Conservation (phyloP, 2,797 vertebrate genomes). For the Scleropages formosus region DNA sequence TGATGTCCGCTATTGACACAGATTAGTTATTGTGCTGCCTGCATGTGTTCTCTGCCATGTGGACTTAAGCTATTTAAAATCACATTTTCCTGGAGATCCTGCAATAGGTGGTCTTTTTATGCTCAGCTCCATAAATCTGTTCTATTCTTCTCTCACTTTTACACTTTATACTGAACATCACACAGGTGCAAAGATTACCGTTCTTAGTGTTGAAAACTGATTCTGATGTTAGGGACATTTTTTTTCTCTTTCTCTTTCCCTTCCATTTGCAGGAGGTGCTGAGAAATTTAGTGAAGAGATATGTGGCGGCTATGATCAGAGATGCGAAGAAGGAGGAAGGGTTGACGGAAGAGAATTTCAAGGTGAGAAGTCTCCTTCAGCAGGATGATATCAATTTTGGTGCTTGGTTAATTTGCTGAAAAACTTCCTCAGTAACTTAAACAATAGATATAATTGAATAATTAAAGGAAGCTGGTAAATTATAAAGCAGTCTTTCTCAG, state of each 20-base stretch:
- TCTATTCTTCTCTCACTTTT: not conserved
- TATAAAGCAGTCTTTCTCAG: no score
- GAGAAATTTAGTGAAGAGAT: constrained; percentile 93
- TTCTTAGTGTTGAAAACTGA: not conserved
- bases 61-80: not conserved
- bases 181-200: not conserved
- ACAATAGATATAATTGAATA: no score
- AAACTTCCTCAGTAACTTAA: no score
- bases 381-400: no score
- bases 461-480: no score
- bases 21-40: not conserved
- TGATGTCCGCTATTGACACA: constrained; percentile 8
- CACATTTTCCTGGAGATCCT: no score
- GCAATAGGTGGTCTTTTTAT: not conserved
- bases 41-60: not conserved
- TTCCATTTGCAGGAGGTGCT: constrained; percentile 82
- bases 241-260: not conserved
- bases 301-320: constrained; percentile 98
- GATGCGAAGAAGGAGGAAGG: constrained; percentile 97
- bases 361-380: constrained; percentile 68
- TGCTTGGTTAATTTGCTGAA: no score
- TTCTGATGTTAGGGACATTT: not conserved
- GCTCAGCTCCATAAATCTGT: not conserved
- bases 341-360: constrained; percentile 96
- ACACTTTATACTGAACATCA: not conserved